Base-by-base conservation (phyloP, 2,888 invertebrate species). In the Pseudococcus jackbeardsleyi region DNA sequence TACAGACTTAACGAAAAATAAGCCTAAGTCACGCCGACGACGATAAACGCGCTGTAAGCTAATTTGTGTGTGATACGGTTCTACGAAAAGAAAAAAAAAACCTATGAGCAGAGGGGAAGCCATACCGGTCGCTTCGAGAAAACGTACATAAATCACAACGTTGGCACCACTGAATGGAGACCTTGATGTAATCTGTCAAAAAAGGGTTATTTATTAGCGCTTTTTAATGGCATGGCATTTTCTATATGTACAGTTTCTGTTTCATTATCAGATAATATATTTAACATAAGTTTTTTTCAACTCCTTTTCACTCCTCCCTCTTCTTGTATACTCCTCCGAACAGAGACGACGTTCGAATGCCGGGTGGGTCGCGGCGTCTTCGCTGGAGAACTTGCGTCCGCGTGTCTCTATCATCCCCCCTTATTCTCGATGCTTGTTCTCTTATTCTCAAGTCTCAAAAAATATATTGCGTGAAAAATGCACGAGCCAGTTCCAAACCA, bases 261-360 rank as follows among this genome's bases (percentile, higher is more conserved):
- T 88, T 59, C 88, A 86, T 86, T 86, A 86, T 86, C 86, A 64
- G 86, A 86, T 86, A 86, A 86, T 86, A 86, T 86, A 86, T 86
- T 86, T 86, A 68, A 86, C 86, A 42, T 86, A 46, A 19, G 68
- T 64, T 64, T 86, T 86, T 68, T 86, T 33, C n/a, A n/a, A 33
- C 39, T 22, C 26, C 22, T 85, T 33, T 39, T 54, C 33, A 3
- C 39, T 54, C 85, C 50, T 85, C 17, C 19, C 84, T 84, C 84
- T 33, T 33, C 26, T 33, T 33, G 26, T 33, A 33, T 33, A 33
- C 26, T 33, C 26, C 26, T 33, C 26, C 26, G 26, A 33, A 33
- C 26, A 33, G 26, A 33, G 26, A 33, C 26, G 26, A 33, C 26
- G 26, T 33, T 33, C 26, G 3, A 33, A 3, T 33, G 22, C 26